phyloP scores from a whole-genome alignment of 2,888 invertebrate genomes.

The Hartigia nigra region DNA sequence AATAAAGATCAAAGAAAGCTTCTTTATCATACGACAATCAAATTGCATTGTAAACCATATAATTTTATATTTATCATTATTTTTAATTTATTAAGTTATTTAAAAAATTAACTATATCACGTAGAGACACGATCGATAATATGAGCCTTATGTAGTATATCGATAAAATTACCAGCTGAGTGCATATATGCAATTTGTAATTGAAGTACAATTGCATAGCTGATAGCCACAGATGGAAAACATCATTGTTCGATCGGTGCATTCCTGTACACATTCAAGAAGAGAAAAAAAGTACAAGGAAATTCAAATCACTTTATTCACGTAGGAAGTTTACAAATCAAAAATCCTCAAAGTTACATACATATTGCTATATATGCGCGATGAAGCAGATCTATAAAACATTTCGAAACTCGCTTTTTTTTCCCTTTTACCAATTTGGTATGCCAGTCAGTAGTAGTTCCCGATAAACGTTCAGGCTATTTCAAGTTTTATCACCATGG shows the following conservation, averaged over 20 bases:
- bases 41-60: not conserved
- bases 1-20: not conserved
- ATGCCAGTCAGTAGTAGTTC: not conserved
- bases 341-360: not conserved
- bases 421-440: not conserved
- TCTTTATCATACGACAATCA: not conserved
- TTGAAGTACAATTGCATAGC: not conserved
- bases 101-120: not conserved
- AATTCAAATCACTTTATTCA: not conserved
- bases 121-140: not conserved
- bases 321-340: not conserved
- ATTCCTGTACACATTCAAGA: not conserved
- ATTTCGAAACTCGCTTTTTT: not conserved
- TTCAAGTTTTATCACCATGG: not conserved
- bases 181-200: not conserved
- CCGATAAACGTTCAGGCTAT: not conserved
- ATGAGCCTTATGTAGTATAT: not conserved
- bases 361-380: not conserved
- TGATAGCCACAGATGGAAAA: not conserved
- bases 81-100: not conserved
- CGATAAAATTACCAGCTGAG: not conserved
- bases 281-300: not conserved
- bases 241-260: not conserved
- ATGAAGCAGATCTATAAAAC: not conserved
- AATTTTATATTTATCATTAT: not conserved